Evolutionary conservation across 2,888 invertebrate species (phyloP).

Genomic region (Congeria kusceri): DNA sequence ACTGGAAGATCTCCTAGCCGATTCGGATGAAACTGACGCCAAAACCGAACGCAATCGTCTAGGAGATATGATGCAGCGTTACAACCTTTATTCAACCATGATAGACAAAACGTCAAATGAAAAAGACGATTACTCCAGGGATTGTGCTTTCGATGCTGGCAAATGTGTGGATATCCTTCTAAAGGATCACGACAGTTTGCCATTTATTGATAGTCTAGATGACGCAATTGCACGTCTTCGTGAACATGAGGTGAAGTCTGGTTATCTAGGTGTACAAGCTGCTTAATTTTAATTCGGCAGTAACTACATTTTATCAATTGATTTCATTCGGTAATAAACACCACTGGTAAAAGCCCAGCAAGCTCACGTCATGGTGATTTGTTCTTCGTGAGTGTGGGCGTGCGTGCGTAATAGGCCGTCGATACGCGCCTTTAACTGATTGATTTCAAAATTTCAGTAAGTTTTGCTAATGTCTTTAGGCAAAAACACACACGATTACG

Average conservation of each 20-base stretch:
- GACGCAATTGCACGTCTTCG: conserved; percentile 79
- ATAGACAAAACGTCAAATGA: conserved; percentile 97
- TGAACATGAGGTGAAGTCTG: conserved; percentile 78
- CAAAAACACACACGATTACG: too few species aligned
- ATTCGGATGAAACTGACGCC: conserved; percentile 93
- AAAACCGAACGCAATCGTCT: conserved; percentile 92
- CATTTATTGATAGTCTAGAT: conserved; percentile 79
- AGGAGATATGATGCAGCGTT: conserved; percentile 91
- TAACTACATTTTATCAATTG: too few species aligned
- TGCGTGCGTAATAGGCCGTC: too few species aligned
- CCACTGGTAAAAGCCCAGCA: too few species aligned
- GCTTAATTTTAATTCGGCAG: too few species aligned
- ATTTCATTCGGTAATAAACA: too few species aligned
- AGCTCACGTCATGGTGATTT: too few species aligned
- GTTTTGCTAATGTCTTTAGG: too few species aligned
- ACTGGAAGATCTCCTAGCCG: conserved; percentile 93
- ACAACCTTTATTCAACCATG: conserved; percentile 91
- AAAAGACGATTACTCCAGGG: conserved; percentile 96
- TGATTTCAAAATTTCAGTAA: too few species aligned
- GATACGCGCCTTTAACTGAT: too few species aligned
- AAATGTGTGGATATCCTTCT: conserved; percentile 87
- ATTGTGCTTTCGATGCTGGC: conserved; percentile 96
- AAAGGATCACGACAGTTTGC: conserved; percentile 68
- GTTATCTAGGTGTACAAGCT: too few species aligned
- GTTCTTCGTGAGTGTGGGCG: too few species aligned